A percentile compares a stretch with the other conserved stretches of the same genome.
Conservation (phyloP, 1,140 invertebrate species). For the Maconellicoccus hirsutus region DNA sequence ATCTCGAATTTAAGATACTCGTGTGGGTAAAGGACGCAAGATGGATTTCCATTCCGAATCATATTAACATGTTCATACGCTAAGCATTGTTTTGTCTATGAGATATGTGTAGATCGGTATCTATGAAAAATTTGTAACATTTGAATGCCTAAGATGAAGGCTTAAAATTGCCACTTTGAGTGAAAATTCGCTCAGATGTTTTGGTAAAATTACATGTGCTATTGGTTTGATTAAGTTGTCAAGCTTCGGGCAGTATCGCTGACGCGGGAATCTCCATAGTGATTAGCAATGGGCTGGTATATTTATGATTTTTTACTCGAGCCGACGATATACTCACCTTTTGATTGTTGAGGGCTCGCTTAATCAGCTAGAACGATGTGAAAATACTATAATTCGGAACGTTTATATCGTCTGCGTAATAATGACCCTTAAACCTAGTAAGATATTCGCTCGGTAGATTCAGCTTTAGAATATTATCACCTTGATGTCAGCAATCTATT, state of each 20-base stretch:
- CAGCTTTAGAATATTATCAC: not conserved
- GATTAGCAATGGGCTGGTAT: no score
- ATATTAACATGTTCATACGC: no score
- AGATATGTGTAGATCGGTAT: no score
- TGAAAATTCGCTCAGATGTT: no score
- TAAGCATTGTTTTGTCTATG: no score
- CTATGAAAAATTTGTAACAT: no score
- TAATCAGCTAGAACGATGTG: not conserved
- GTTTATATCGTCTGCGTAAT: not conserved
- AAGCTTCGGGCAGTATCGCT: not conserved
- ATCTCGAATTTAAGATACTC: not conserved
- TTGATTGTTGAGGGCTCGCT: not conserved
- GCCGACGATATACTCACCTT: not conserved
- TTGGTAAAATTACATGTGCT: no score
- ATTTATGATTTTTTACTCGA: no score
- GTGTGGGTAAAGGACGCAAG: not conserved
- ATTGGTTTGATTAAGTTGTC: not conserved
- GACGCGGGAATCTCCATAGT: not conserved
- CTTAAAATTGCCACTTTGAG: no score
- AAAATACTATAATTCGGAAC: not conserved
- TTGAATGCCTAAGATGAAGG: no score
- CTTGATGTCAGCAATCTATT: not conserved
- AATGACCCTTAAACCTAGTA: conserved; percentile 8
- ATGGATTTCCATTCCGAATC: no score
- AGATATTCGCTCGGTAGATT: not conserved